A percentile compares a stretch with the other conserved stretches of the same genome.
These are phyloP conservation scores for Uropsilus gracilis DNA, from an alignment of 2,113 vertebrate species.

Conservation along the genomic window DNA sequence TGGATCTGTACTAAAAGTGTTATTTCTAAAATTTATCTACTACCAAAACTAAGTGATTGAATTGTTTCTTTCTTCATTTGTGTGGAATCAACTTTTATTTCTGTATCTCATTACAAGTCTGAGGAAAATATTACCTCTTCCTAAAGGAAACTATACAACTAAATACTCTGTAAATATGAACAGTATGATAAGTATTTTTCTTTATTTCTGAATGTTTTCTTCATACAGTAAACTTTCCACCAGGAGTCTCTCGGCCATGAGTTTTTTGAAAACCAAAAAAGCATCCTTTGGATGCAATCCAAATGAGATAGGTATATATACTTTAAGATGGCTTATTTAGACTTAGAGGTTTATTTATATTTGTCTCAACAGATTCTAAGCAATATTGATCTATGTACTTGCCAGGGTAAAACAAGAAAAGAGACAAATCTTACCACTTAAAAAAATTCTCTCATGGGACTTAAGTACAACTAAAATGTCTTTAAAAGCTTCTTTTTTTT, in stretches of 20 bases:
- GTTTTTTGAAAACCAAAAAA: constrained; percentile 30
- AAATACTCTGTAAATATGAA: not conserved
- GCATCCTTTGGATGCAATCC: constrained; percentile 51
- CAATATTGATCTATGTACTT: constrained; percentile 80
- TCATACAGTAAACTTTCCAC: constrained; percentile 31
- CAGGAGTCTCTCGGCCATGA: not conserved
- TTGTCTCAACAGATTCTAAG: constrained; percentile 76
- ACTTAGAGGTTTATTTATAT: constrained; percentile 76
- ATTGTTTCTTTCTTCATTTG: not conserved
- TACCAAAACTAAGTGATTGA: not conserved
- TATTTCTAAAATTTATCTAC: not conserved
- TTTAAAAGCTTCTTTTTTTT: no score
- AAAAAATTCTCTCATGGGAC: constrained; percentile 47
- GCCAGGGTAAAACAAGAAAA: constrained; percentile 73
- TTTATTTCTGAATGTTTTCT: constrained; percentile 31
- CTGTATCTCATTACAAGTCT: not conserved
- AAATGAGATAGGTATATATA: constrained; percentile 65
- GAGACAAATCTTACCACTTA: constrained; percentile 68
- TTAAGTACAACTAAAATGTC: constrained; percentile 64
- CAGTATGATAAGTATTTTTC: not conserved
- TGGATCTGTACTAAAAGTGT: rapidly evolving
- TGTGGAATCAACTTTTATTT: not conserved
- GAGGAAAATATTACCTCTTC: not conserved
- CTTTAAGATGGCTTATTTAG: constrained; percentile 77
- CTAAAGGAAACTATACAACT: not conserved